These are phyloP conservation scores for Xiphorhynchus erythropygius DNA, from an alignment of 2,797 vertebrate genomes.

Conservation along the genomic window DNA sequence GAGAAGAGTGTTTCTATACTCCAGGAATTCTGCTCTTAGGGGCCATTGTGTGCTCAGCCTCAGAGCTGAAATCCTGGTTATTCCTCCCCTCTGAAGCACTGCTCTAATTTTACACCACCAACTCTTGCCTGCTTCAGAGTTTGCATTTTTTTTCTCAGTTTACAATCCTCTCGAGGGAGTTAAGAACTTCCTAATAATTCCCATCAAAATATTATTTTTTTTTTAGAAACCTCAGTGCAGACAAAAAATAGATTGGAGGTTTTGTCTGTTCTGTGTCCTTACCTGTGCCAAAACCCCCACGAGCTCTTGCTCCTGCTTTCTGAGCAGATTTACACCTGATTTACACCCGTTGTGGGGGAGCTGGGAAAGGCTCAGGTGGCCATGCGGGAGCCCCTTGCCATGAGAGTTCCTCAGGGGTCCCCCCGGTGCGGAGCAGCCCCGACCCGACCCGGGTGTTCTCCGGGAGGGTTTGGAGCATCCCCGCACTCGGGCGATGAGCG, in stretches of 20 bases:
- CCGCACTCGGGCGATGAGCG: not conserved
- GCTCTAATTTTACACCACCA: not conserved
- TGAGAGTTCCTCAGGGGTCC: fast-evolving
- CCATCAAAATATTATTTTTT: not conserved
- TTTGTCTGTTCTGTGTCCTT: fast-evolving
- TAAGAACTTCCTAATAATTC: not conserved
- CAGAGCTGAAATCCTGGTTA: not conserved
- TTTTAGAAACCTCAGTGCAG: not conserved
- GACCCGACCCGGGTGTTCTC: fast-evolving
- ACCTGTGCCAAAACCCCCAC: fast-evolving
- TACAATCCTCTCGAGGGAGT: fast-evolving
- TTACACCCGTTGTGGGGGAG: fast-evolving
- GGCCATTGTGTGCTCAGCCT: not conserved
- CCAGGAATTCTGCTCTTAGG: not conserved
- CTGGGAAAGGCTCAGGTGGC: not conserved
- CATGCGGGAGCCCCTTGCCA: not conserved
- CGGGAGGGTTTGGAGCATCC: not conserved
- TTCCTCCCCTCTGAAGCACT: not conserved
- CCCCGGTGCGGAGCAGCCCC: not conserved
- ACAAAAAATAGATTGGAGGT: fast-evolving
- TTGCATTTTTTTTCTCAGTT: not conserved
- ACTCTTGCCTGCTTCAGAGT: not conserved
- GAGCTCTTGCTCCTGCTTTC: fast-evolving
- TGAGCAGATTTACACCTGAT: fast-evolving
- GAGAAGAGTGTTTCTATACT: not conserved